These are phyloP conservation scores for Portevinia maculata DNA, from an alignment of 2,888 invertebrate species.

Conservation along the genomic window DNA sequence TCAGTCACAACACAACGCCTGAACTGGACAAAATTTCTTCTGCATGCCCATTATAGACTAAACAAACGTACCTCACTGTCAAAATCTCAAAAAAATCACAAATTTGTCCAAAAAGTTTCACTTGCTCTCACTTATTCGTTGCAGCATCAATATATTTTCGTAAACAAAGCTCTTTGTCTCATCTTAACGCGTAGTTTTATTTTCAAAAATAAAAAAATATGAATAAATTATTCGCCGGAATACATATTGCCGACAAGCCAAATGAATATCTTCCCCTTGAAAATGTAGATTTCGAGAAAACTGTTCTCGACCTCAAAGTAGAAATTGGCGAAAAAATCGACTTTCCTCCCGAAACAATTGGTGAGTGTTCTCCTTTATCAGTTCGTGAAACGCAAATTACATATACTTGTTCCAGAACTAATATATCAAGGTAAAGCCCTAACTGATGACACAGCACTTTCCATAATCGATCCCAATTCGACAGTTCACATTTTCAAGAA, in stretches of 20 bases:
- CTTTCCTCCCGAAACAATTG: conserved; percentile 83
- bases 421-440: conserved; percentile 87
- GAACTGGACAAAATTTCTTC: no score
- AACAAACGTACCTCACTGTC: conserved; percentile 5
- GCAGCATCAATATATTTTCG: conserved; percentile 9
- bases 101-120: conserved; percentile 19
- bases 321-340: conserved; percentile 83
- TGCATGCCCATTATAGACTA: no score
- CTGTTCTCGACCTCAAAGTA: conserved; percentile 84
- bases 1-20: no score
- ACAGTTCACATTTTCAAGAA: conserved; percentile 84
- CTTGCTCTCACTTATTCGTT: not conserved
- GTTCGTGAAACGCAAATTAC: not conserved
- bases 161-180: conserved; percentile 44
- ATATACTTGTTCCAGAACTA: conserved; percentile 83
- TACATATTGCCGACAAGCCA: conserved; percentile 84
- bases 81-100: conserved; percentile 31
- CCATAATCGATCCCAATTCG: conserved; percentile 84
- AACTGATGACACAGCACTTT: conserved; percentile 84
- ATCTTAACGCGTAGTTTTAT: not conserved
- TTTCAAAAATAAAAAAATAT: conserved; percentile 58
- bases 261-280: conserved; percentile 85
- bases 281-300: conserved; percentile 84
- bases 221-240: conserved; percentile 82
- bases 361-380: conserved; percentile 78